These are phyloP conservation scores for Aelia acuminata DNA, from an alignment of 2,888 invertebrate genomes.

Conservation along the genomic window DNA sequence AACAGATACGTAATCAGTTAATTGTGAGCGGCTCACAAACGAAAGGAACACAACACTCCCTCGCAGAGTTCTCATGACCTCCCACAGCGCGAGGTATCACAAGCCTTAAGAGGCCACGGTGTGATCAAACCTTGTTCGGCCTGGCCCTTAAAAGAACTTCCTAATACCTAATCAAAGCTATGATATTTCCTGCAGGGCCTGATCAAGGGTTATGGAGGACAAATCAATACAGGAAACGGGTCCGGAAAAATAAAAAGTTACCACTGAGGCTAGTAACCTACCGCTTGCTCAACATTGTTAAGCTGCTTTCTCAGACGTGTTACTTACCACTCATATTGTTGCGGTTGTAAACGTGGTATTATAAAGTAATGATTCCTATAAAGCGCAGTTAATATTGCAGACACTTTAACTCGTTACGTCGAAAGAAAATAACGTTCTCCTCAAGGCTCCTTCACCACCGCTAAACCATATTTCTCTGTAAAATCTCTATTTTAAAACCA, in stretches of 20 bases:
- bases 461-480: no score
- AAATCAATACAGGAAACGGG: background rate
- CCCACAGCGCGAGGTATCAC: background rate
- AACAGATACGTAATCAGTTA: background rate
- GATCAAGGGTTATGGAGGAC: background rate
- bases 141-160: slow-evolving; percentile 9
- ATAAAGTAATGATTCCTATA: no score
- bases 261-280: background rate
- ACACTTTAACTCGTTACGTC: no score
- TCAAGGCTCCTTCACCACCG: no score
- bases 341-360: no score
- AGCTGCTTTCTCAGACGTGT: no score
- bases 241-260: background rate
- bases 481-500: no score
- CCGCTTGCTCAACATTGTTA: no score
- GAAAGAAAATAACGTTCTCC: no score
- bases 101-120: background rate
- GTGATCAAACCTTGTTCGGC: slow-evolving; percentile 24
- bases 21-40: background rate
- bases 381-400: no score
- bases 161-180: slow-evolving; percentile 18
- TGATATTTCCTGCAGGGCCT: background rate
- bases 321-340: no score
- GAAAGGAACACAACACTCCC: background rate
- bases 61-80: background rate